Base-by-base conservation (phyloP, 2,113 vertebrate genomes). In the Thamnaconus septentrionalis region DNA sequence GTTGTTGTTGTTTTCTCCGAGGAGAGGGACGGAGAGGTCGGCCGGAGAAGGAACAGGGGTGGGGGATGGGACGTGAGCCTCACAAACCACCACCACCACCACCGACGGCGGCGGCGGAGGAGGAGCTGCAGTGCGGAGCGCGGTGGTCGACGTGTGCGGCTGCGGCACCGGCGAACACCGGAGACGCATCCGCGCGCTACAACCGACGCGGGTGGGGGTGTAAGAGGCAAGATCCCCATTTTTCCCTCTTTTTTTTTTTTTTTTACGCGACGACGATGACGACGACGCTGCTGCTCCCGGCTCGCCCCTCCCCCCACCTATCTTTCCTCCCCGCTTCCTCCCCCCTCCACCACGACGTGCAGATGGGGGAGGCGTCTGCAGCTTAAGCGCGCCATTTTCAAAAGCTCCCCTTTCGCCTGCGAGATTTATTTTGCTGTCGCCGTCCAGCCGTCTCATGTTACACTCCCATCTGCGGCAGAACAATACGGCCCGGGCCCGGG, bases 351-450 rank as follows among this genome's bases (percentile, higher is more conserved):
- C 53, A 57, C 59, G 79, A 78, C 71, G 52, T 2, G 18, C 18
- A 31, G 18, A 31, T 31, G 18, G 18, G 66, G 82, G 74, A 71
- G 72, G 75, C 54, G 79, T 87, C 70, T 81, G 71, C 78, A 58
- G 59, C 71, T 31, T 31, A 31, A 66, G 55, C 69, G 89, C 89
- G 89, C 89, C 86, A 87, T 85, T 88, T 90, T 90, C 85, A 87
- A 89, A 90, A 80, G 66, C 53, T 61, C 59, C 55, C 61, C 18
- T 31, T 76, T 81, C 81, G 79, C 78, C 60, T 75, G 69, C 45
- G 79, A 80, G 75, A 72, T 85, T 76, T 77, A 68, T 87, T 84
- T 48, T 82, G 59, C 69, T 73, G 73, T 78, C 61, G 82, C 78
- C 66, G 75, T 63, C 56, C 61, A 51, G 68, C 39, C 78, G 67